A percentile compares a stretch with the other conserved stretches of the same genome.
Conservation (phyloP, 2,888 invertebrate species). For the Cantharis rustica region DNA sequence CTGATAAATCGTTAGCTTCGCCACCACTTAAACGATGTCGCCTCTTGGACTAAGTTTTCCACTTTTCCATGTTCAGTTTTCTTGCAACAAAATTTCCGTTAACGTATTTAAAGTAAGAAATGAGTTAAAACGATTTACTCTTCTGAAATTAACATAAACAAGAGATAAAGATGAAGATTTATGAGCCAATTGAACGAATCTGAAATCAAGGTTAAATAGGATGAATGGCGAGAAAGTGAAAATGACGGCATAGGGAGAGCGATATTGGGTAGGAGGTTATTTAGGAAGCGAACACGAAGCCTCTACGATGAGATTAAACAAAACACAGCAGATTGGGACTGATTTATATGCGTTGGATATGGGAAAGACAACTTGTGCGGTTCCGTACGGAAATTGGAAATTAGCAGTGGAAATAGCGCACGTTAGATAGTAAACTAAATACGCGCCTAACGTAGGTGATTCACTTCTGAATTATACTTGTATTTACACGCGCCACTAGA, state of each 20-base stretch:
- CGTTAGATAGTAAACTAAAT: constrained; percentile 29
- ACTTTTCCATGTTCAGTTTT: neutral
- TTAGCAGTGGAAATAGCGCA: constrained; percentile 33
- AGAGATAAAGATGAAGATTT: constrained; percentile 22
- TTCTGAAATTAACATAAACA: constrained; percentile 17
- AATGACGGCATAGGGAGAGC: constrained; percentile 34
- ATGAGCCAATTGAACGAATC: constrained; percentile 19
- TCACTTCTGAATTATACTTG: constrained; percentile 23
- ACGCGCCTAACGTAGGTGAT: constrained; percentile 18
- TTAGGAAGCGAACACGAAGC: constrained; percentile 38
- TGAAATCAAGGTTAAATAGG: constrained; percentile 28
- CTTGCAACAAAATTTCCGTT: neutral
- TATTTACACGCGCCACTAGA: constrained; percentile 23
- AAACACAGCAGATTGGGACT: constrained; percentile 40
- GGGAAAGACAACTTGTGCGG: constrained; percentile 36
- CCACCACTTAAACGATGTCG: neutral
- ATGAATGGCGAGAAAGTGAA: constrained; percentile 36
- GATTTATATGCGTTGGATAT: constrained; percentile 41
- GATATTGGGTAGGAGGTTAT: constrained; percentile 37
- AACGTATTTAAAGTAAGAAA: neutral
- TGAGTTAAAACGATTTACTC: neutral
- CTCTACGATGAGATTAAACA: constrained; percentile 40
- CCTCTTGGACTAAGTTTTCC: neutral
- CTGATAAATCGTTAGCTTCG: neutral
- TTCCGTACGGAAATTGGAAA: constrained; percentile 39